Evolutionary conservation across 2,888 invertebrate genomes (phyloP).

Genomic region (Petrolisthes manimaculis): DNA sequence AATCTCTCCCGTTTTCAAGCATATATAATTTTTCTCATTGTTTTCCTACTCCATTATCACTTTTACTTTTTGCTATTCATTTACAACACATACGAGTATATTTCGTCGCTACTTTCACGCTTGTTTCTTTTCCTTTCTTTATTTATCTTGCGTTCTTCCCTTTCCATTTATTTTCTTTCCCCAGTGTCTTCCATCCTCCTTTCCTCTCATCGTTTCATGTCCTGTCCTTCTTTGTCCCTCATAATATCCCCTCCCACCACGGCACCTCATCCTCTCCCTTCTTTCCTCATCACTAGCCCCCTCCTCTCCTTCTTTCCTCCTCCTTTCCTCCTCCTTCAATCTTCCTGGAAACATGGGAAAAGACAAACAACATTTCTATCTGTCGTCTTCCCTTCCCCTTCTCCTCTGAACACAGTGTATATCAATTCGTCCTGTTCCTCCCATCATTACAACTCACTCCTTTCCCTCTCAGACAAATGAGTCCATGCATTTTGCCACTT

Average conservation of each 20-base stretch:
- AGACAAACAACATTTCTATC: neutral
- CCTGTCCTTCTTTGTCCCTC: neutral
- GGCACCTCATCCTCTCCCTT: neutral
- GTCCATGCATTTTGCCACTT: too few relatives aligned
- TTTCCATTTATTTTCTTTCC: neutral
- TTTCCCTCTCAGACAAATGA: neutral
- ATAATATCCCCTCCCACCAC: neutral
- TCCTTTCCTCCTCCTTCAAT: neutral
- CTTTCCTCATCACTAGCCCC: neutral
- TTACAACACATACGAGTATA: neutral
- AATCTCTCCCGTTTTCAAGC: neutral
- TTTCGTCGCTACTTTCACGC: neutral
- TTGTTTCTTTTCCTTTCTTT: neutral
- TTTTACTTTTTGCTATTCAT: neutral
- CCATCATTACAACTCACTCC: neutral
- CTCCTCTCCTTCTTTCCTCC: neutral
- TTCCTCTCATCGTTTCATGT: neutral
- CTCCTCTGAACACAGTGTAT: too few relatives aligned
- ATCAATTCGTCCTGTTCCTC: neutral
- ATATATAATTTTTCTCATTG: neutral
- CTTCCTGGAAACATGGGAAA: neutral
- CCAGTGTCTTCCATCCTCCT: neutral
- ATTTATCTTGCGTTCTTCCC: neutral
- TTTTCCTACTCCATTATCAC: neutral
- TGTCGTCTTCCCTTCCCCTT: neutral